A percentile compares a stretch with the other conserved stretches of the same genome.
Evolutionary conservation across 1,140 invertebrate species (phyloP).

Genomic region (Theocolax elegans): DNA sequence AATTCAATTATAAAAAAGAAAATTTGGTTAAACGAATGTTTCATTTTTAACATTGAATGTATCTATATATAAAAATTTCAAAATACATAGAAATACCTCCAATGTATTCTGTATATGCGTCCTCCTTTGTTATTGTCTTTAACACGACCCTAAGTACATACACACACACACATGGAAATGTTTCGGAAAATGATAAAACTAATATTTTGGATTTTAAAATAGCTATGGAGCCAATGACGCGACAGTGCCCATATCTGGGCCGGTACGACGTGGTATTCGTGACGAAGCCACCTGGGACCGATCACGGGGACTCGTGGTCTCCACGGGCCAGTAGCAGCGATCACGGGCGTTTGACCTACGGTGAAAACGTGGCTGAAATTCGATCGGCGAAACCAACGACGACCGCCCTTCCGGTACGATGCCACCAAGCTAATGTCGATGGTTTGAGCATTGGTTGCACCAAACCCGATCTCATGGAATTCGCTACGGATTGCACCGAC

Average conservation of each 20-base stretch:
- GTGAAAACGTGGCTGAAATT: constrained; percentile 54
- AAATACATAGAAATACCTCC: too few relatives aligned
- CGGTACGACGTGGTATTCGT: constrained; percentile 61
- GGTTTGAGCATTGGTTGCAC: constrained; percentile 61
- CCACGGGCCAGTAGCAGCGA: constrained; percentile 33
- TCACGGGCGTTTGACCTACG: constrained; percentile 11
- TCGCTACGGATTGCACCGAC: constrained; percentile 59
- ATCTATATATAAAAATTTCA: too few relatives aligned
- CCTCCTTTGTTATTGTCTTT: too few relatives aligned
- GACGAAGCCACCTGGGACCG: constrained; percentile 47
- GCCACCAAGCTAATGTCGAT: constrained; percentile 55
- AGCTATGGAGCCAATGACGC: constrained; percentile 59
- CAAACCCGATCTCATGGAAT: constrained; percentile 62
- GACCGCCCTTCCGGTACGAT: constrained; percentile 51
- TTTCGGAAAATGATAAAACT: too few relatives aligned
- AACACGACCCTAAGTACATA: too few relatives aligned
- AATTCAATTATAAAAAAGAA: too few relatives aligned
- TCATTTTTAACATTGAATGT: too few relatives aligned
- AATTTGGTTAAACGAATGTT: too few relatives aligned
- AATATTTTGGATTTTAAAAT: constrained; percentile 6
- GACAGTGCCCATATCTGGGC: constrained; percentile 60
- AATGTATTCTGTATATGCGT: too few relatives aligned
- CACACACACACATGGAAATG: too few relatives aligned
- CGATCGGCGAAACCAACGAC: constrained; percentile 48
- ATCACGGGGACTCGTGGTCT: constrained; percentile 39